Base-by-base conservation (phyloP, 2,113 vertebrate species). In the Tiliqua scincoides region DNA sequence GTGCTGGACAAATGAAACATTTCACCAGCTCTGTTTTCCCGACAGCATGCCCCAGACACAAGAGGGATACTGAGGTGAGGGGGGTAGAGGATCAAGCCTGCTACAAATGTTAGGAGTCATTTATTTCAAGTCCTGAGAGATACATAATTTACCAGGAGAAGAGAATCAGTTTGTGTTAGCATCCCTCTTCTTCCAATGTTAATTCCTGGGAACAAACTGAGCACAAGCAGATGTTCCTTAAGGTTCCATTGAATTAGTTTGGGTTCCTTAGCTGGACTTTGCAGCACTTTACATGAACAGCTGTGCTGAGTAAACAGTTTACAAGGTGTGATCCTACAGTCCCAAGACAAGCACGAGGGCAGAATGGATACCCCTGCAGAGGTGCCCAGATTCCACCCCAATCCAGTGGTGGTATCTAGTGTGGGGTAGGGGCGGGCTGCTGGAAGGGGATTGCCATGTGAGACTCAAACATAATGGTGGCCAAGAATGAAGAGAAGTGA, bases 41-140 rank as follows among this genome's bases (percentile, higher is more conserved):
- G 17, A 74, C 0, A 0, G n/a, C 0, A 0, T 59, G 12, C 21
- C 76, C 67, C n/a, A 70, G 35, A 70, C n/a, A 70, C n/a, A 32
- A n/a, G 35, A 32, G 35, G n/a, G 67, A 70, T 6, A 17, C 32
- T 15, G n/a, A 1, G 67, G 67, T n/a, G 17, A 70, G 14, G 67
- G 63, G 67, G 14, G 43, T 8, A 48, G 43, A 48, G 18, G 67
- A n/a, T 11, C 35, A 37, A 84, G 86, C 65, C 40, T 6, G 12
- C 5, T 23, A 15, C 2, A n/a, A 4, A 0, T 52, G 25, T 54
- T 84, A 35, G 3, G 59, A 85, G n/a, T 61, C 11, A n/a, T 6
- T 82, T 10, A 37, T 4, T 84, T 30, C 25, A 35, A 73, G 43
- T 65, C 63, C 85, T 90, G 62, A n/a, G 37, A 89, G 54, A 84